Evolutionary conservation across 2,113 vertebrate genomes (phyloP).

Genomic region (Sapayoa aenigma): DNA sequence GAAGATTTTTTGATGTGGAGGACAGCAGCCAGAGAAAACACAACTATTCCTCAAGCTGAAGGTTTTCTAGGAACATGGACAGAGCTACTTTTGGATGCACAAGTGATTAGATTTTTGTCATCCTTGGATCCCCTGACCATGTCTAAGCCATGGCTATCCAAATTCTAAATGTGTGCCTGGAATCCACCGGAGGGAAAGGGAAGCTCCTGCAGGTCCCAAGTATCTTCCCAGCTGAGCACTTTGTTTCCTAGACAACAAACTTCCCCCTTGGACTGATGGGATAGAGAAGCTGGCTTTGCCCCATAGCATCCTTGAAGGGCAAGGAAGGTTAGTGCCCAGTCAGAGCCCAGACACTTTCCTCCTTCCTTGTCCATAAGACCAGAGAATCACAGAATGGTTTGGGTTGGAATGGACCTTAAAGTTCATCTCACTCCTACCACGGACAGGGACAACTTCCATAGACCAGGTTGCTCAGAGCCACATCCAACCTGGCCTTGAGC

Average conservation of each 20-base stretch:
- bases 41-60: not conserved
- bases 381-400: not conserved
- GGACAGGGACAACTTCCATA: not conserved
- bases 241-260: not conserved
- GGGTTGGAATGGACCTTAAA: not conserved
- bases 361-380: not conserved
- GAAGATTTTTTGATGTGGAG: not conserved
- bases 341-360: not conserved
- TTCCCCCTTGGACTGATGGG: not conserved
- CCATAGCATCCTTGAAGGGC: not conserved
- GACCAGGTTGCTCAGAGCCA: not conserved
- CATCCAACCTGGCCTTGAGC: not conserved
- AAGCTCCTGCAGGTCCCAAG: not conserved
- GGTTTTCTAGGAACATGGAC: not conserved
- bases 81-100: not conserved
- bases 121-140: not conserved
- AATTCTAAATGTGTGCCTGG: not conserved
- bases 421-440: not conserved
- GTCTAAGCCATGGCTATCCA: not conserved
- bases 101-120: not conserved
- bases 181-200: not conserved
- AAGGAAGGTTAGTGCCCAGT: not conserved
- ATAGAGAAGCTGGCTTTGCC: not conserved
- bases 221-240: not conserved
- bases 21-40: not conserved